These are phyloP conservation scores for Apotomis betuletana DNA, from an alignment of 2,888 invertebrate species.

Conservation along the genomic window DNA sequence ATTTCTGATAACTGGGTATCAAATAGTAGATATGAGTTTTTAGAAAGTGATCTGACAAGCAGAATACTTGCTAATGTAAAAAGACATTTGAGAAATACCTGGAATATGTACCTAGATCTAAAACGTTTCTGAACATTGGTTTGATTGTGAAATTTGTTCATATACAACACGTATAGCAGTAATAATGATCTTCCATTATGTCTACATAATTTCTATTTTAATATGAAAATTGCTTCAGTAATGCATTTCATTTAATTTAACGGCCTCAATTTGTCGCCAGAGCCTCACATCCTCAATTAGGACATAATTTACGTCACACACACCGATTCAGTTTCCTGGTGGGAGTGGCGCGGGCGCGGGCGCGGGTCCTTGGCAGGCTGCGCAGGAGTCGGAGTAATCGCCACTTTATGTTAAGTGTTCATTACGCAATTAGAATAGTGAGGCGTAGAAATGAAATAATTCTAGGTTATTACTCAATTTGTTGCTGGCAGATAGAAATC, in stretches of 20 bases:
- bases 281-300: slow-evolving; percentile 36
- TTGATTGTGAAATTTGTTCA: too few species aligned
- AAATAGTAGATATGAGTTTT: too few species aligned
- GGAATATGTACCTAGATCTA: too few species aligned
- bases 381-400: slow-evolving; percentile 37
- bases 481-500: background rate
- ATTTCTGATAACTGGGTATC: background rate
- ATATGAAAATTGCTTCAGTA: slow-evolving; percentile 7
- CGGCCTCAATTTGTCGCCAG: slow-evolving; percentile 29
- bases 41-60: too few species aligned
- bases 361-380: slow-evolving; percentile 52
- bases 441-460: background rate
- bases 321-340: slow-evolving; percentile 22
- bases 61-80: too few species aligned
- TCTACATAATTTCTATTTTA: background rate
- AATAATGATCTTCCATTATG: background rate
- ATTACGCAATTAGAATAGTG: slow-evolving; percentile 8
- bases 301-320: slow-evolving; percentile 21
- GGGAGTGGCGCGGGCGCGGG: slow-evolving; percentile 57
- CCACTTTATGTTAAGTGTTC: slow-evolving; percentile 13
- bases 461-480: background rate
- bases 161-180: too few species aligned
- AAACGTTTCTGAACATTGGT: too few species aligned
- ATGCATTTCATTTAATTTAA: slow-evolving; percentile 24
- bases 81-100: too few species aligned